Conservation (phyloP, 2,113 vertebrate species). For the Martes martes region DNA sequence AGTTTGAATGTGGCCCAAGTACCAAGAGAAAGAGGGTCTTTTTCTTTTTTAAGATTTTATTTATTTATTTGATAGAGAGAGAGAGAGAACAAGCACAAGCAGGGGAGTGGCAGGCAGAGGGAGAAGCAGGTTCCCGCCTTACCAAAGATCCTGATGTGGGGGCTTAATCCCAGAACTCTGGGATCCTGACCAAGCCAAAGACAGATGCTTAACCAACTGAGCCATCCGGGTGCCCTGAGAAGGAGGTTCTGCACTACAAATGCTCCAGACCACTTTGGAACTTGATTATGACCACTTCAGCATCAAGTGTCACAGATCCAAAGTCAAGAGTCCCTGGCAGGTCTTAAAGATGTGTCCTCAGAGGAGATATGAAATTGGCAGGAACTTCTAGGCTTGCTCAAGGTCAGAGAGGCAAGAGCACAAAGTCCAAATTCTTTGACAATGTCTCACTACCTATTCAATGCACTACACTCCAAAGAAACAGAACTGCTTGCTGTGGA, state of each 20-base stretch:
- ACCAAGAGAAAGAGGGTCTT: neutral
- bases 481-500: neutral
- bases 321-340: neutral
- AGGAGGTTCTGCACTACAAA: neutral
- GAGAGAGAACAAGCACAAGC: too few relatives aligned
- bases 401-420: neutral
- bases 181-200: neutral
- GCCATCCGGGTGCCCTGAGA: neutral
- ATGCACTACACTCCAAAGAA: neutral
- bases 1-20: neutral
- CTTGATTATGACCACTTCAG: neutral
- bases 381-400: neutral
- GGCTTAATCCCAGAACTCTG: too few relatives aligned
- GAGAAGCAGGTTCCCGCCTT: neutral
- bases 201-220: neutral
- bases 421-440: neutral
- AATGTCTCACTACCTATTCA: neutral
- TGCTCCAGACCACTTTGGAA: neutral
- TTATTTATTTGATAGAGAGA: neutral
- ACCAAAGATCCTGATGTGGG: neutral
- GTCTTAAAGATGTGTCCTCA: neutral
- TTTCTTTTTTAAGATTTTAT: neutral
- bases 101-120: too few relatives aligned
- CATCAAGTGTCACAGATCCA: neutral
- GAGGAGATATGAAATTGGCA: neutral